Base-by-base conservation (phyloP, 1,140 invertebrate genomes). In the Arion vulgaris region DNA sequence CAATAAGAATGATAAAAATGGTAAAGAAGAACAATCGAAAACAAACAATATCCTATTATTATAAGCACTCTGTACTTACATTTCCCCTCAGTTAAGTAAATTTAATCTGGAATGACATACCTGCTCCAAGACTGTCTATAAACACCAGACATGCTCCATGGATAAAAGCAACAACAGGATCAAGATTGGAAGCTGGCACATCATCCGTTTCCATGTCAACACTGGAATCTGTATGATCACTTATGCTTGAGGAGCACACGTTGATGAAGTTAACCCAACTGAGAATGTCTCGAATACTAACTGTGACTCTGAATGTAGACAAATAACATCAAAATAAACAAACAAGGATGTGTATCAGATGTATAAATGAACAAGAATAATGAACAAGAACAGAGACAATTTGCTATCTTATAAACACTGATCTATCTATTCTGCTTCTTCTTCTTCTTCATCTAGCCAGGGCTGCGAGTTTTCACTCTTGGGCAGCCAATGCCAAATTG, bases 221-320 rank as follows among this genome's bases (percentile, higher is more conserved):
- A 19, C 80, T 80, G 15, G 85, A 84, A 13, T 82, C 81, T 23
- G 7, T 38, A 7, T 83, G 15, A 15, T 85, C 85, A 36, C 69
- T 74, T 0, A 49, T 36, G 69, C 39, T 53, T 38, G 34, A 28
- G 17, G 86, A 79, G 74, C 88, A 90, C 1, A 79, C 84, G 80
- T 92, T 98, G 76, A 99, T 96, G 89, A 99, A 99, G 85, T 96
- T 93, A 0, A 98, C 95, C 97, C 98, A 99, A 0, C 96, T 96
- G 34, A 99, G 92, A 75, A 99, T 94, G 91, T 99, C 98, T 89
- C 98, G 94, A 69, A 99, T 96, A 86, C 96, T 99, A 32, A 98
- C 88, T n/a, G 91, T 89, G 53, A 86, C 88, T 73, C 93, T 93
- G 85, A 72, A 84, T 83, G 89, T 80, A 84, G 80, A 80, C 86